Evolutionary conservation across 2,113 vertebrate species (phyloP).

Genomic region (Saccopteryx leptura): DNA sequence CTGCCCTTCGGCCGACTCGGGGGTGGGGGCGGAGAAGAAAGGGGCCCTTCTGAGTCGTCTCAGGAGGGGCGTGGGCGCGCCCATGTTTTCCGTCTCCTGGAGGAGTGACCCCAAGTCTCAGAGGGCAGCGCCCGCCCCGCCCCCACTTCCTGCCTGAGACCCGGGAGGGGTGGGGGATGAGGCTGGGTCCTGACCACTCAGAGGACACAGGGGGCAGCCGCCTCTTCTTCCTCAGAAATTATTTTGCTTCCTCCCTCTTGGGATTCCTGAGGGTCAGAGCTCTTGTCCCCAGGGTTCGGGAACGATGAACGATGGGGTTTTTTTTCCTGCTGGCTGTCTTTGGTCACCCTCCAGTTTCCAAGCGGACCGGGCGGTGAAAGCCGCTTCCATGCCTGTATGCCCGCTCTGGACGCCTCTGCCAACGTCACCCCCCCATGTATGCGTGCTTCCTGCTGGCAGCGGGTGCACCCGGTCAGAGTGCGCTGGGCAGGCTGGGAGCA

Average conservation of each 20-base stretch:
- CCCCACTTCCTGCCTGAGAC: background rate
- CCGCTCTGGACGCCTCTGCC: background rate
- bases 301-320: fast-evolving
- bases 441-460: background rate
- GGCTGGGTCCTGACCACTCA: background rate
- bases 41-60: background rate
- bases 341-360: background rate
- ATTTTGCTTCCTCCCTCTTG: fast-evolving
- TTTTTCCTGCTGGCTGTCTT: background rate
- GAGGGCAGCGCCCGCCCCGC: background rate
- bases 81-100: background rate
- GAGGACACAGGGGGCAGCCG: fast-evolving
- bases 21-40: background rate
- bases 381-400: fast-evolving
- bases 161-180: fast-evolving
- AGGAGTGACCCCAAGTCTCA: background rate
- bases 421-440: fast-evolving
- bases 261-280: fast-evolving
- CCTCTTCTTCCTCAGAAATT: too few species aligned
- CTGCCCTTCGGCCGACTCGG: background rate
- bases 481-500: fast-evolving
- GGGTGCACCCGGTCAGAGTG: too few species aligned
- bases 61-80: background rate
- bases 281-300: fast-evolving
- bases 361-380: too few species aligned